Percentiles rank a stretch among this genome's conserved stretches.
These are phyloP conservation scores for Zoanthus sociatus DNA, from an alignment of 92 coral and sea anemone species.

Conservation along the genomic window DNA sequence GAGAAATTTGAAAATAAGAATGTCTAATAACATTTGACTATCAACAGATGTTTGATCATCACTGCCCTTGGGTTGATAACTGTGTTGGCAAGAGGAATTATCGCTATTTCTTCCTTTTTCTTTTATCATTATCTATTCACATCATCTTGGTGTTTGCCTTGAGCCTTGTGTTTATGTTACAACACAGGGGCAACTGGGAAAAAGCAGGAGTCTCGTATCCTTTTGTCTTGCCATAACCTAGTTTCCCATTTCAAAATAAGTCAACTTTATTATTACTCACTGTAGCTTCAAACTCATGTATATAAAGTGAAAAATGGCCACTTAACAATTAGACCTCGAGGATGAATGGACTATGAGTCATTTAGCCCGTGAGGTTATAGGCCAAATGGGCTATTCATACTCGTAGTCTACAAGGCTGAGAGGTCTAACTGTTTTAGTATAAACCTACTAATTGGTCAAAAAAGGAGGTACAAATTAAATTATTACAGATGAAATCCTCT, in stretches of 20 bases:
- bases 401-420: too few relatives aligned
- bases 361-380: too few relatives aligned
- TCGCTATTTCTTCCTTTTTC: conserved; percentile 93
- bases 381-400: too few relatives aligned
- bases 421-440: too few relatives aligned
- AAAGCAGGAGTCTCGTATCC: conserved; percentile 92
- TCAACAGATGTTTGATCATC: conserved; percentile 96
- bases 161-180: conserved; percentile 75
- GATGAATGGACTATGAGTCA: too few relatives aligned
- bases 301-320: too few relatives aligned
- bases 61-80: conserved; percentile 99
- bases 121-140: conserved; percentile 83
- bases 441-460: too few relatives aligned
- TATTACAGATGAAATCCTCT: too few relatives aligned
- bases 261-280: neutral
- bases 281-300: neutral
- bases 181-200: conserved; percentile 61
- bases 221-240: conserved; percentile 10
- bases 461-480: too few relatives aligned
- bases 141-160: conserved; percentile 86
- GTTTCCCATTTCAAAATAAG: too few relatives aligned
- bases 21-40: neutral
- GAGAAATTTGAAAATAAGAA: too few relatives aligned
- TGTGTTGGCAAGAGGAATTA: conserved; percentile 97
- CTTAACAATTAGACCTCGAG: too few relatives aligned